These are phyloP conservation scores for Hypomesus transpacificus DNA, from an alignment of 2,113 vertebrate species.

Conservation along the genomic window DNA sequence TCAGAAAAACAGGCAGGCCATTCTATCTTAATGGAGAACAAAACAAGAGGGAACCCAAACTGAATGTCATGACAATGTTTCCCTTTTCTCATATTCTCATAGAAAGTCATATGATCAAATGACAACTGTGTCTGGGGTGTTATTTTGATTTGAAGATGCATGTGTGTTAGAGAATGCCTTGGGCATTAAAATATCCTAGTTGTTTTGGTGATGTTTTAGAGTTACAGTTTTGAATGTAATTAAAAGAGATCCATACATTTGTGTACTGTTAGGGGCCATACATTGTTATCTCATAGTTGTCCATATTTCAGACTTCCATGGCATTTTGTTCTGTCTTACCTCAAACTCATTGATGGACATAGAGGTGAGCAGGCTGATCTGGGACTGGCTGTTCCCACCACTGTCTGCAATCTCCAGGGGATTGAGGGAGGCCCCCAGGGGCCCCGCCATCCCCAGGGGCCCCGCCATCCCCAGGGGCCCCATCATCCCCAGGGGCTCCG, in stretches of 20 bases:
- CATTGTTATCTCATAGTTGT: no score
- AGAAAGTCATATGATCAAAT: neutral
- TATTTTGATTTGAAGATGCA: neutral
- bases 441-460: slow-evolving; percentile 63
- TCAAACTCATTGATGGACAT: slow-evolving; percentile 70
- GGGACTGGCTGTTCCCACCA: slow-evolving; percentile 62
- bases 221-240: neutral
- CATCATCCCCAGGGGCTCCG: slow-evolving; percentile 61
- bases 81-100: neutral
- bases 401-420: slow-evolving; percentile 64
- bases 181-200: no score
- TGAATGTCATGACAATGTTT: neutral
- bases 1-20: slow-evolving; percentile 12
- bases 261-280: no score
- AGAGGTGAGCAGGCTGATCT: slow-evolving; percentile 62
- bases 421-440: slow-evolving; percentile 71
- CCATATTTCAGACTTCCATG: no score
- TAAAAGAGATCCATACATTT: neutral
- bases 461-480: slow-evolving; percentile 68
- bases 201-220: neutral
- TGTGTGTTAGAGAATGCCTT: neutral
- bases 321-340: slow-evolving; percentile 68
- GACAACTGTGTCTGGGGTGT: neutral
- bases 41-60: neutral
- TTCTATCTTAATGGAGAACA: slow-evolving; percentile 1